Evolutionary conservation across 2,888 invertebrate species (phyloP), one percentile per base, ranked within the genome.

Genomic region (Neocrepidodera transversa): DNA sequence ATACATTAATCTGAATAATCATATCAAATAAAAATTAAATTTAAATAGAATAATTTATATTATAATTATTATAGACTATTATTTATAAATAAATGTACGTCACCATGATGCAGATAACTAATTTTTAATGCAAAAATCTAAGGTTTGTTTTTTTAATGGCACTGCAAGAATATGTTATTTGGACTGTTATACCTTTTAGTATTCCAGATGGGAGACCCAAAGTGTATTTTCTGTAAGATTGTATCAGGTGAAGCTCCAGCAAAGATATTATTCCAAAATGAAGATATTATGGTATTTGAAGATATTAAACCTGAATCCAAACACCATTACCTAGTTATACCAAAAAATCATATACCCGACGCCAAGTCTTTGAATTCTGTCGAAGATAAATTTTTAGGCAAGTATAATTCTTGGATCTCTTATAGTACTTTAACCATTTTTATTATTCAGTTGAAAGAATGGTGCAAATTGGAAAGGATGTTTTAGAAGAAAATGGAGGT

Each of bases 281-380:
- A 92, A 0, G 85, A 90, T 40, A 80, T 91, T 32, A 84, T 90
- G 6, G 89, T 92, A 28, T 94, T 96, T 74, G 85, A 86, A 28
- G 95, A 96, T 73, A 93, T 87, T 14, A 87, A 87, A 73, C 96
- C 96, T 2, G 93, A 90, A 0, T 85, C 92, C 0, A 84, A 84
- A 10, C 85, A 88, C 78, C 96, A 97, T 76, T 88, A 88, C 72
- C 81, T 96, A 60, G 86, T 92, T 11, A 82, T 93, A 26, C 86
- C 93, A 0, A 91, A 88, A 74, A 80, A 81, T 36, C 96, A 97
- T 76, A 88, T 93, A 58, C 82, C 83, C 16, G 90, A 90, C 80
- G 87, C 87, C 0, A 92, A 90, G 76, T 76, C 76, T n/a, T 81
- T 95, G 26, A 85, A 81, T 28, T 71, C 82, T 28, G 68, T 81